Evolutionary conservation across 2,797 vertebrate species (phyloP).

Genomic region (Valencia hispanica): DNA sequence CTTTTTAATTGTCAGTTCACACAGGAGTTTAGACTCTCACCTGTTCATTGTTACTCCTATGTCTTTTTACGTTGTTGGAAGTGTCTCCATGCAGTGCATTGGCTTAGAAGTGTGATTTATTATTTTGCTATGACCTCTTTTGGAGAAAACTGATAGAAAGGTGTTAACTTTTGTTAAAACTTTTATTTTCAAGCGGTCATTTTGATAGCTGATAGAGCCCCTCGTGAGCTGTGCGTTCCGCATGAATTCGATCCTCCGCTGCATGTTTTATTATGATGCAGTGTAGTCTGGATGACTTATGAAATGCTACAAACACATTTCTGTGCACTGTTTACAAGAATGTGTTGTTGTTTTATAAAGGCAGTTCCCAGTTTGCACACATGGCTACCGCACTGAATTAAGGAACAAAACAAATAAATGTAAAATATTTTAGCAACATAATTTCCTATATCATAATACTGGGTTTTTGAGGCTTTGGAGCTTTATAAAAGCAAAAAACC

Average conservation of each 20-base stretch:
- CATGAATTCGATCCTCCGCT: slow-evolving; percentile 58
- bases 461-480: neutral
- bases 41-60: slow-evolving; percentile 22
- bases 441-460: neutral
- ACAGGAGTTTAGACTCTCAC: neutral
- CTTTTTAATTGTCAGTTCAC: neutral
- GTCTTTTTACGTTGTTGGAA: neutral
- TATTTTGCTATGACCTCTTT: neutral
- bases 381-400: neutral
- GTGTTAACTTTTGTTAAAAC: neutral
- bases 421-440: neutral
- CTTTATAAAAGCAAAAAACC: neutral
- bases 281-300: slow-evolving; percentile 41
- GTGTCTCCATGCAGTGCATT: neutral
- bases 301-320: slow-evolving; percentile 50
- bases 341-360: slow-evolving; percentile 38
- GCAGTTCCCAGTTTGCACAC: slow-evolving; percentile 5
- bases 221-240: slow-evolving; percentile 59
- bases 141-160: neutral
- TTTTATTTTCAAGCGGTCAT: neutral
- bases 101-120: neutral
- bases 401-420: neutral
- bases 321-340: slow-evolving; percentile 32
- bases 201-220: slow-evolving; percentile 50
- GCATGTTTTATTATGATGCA: slow-evolving; percentile 50